These are phyloP conservation scores for Corythornis madagascariensis DNA, from an alignment of 2,113 vertebrate genomes.

Conservation along the genomic window DNA sequence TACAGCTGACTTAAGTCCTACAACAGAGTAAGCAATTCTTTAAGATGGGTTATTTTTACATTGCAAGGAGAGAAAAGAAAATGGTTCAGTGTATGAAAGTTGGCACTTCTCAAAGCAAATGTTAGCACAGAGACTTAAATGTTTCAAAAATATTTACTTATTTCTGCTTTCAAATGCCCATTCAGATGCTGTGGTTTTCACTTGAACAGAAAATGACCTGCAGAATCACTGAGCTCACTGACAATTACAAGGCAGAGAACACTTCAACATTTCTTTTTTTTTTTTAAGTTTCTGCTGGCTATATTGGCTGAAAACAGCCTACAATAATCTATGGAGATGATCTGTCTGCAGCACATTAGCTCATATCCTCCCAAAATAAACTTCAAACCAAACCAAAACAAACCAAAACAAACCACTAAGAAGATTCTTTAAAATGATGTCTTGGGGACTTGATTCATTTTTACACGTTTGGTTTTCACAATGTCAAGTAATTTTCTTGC, in stretches of 20 bases:
- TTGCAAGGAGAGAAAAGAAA: neutral
- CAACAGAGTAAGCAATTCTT: neutral
- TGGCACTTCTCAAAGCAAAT: neutral
- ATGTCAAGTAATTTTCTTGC: neutral
- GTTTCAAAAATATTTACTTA: neutral
- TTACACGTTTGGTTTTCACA: neutral
- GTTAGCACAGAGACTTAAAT: neutral
- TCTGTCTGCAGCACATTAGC: neutral
- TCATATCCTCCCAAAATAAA: neutral
- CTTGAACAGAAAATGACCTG: neutral
- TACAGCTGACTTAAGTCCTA: neutral
- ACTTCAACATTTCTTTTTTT: no score
- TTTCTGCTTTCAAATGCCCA: neutral
- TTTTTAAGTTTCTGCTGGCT: neutral
- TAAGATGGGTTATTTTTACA: neutral
- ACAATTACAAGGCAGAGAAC: neutral
- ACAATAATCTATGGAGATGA: neutral
- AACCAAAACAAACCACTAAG: no score
- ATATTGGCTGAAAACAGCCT: neutral
- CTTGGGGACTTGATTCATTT: neutral
- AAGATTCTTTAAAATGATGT: neutral
- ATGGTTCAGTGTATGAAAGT: neutral
- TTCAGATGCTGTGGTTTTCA: neutral
- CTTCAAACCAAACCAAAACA: no score
- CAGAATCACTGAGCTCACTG: neutral